Percentiles rank a stretch among this genome's conserved stretches.
These are phyloP conservation scores for Phoeniculus purpureus DNA, from an alignment of 2,797 vertebrate genomes.

Conservation along the genomic window DNA sequence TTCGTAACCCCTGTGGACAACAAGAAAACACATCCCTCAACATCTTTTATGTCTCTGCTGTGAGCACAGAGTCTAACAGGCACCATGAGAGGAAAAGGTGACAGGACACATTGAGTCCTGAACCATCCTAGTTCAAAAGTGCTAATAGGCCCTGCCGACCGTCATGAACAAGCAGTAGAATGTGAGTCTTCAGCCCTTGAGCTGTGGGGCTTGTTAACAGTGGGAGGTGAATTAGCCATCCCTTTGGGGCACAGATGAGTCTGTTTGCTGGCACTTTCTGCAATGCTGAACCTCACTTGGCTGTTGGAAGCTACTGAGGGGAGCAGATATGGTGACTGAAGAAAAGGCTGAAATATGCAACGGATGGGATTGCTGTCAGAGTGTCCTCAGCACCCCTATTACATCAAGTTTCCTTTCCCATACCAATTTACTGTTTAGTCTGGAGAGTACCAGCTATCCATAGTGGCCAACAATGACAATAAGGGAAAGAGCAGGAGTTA, in stretches of 20 bases:
- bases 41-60: background rate
- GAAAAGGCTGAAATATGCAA: background rate
- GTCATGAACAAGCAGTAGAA: background rate
- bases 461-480: background rate
- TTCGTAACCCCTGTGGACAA: background rate
- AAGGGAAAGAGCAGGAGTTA: background rate
- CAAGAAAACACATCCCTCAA: background rate
- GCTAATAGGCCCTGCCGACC: background rate
- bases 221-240: background rate
- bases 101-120: background rate
- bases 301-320: background rate
- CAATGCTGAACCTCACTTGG: background rate
- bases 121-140: background rate
- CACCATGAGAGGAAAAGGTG: background rate
- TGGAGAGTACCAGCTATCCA: background rate
- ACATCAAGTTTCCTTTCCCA: background rate
- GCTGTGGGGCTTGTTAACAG: background rate
- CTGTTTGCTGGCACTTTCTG: accelerated
- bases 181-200: too few species aligned
- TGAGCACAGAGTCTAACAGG: background rate
- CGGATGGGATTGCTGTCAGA: background rate
- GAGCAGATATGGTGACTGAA: background rate
- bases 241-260: background rate
- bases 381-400: background rate
- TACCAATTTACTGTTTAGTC: background rate